phyloP scores from a whole-genome alignment of 1,140 invertebrate genomes.

The Hormaphis cornu region DNA sequence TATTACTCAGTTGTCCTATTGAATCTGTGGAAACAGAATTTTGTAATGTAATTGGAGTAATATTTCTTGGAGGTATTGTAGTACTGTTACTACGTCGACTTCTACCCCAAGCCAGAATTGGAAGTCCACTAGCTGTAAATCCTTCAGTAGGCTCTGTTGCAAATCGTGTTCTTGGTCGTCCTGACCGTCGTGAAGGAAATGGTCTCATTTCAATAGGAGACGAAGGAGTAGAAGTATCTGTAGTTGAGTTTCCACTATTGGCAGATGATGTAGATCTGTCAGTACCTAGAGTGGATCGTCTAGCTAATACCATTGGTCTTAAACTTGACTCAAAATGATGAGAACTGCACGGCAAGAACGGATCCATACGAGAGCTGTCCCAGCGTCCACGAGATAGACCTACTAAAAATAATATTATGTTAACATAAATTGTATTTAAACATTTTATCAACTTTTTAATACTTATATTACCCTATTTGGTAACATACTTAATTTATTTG shows the following conservation, averaged over 20 bases:
- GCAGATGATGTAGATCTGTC: not conserved
- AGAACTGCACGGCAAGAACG: constrained; percentile 59
- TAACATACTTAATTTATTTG: too few species aligned
- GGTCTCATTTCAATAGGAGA: constrained; percentile 4
- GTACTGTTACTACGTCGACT: not conserved
- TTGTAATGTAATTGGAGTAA: not conserved
- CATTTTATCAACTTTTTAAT: too few species aligned
- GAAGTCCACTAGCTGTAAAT: not conserved
- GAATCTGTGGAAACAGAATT: not conserved
- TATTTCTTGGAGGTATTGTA: not conserved
- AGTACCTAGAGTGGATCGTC: not conserved
- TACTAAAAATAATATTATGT: constrained; percentile 17
- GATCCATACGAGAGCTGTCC: constrained; percentile 47
- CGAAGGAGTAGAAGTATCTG: not conserved
- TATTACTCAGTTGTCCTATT: constrained; percentile 19
- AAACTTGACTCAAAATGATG: constrained; percentile 46
- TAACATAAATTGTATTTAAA: too few species aligned
- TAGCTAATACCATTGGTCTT: constrained; percentile 11
- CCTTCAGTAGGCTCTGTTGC: not conserved
- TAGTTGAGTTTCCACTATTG: not conserved
- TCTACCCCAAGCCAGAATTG: constrained; percentile 18
- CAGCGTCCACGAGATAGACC: constrained; percentile 7
- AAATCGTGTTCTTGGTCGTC: not conserved
- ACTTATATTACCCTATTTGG: too few species aligned
- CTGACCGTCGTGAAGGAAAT: not conserved